phyloP scores from a whole-genome alignment of 2,113 vertebrate genomes.

The Tachycineta bicolor region DNA sequence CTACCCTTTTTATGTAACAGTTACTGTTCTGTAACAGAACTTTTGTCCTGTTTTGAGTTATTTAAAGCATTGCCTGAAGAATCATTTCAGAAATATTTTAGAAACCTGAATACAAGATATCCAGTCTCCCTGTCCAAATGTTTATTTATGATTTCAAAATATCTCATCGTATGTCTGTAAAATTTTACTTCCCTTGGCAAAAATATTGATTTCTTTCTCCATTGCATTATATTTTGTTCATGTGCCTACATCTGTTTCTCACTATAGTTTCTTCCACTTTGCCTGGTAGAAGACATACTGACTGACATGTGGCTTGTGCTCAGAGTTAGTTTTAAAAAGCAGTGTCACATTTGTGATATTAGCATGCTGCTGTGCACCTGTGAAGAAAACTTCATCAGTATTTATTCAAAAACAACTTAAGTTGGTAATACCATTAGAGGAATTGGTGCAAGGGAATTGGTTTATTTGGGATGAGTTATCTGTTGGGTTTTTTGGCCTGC shows the following conservation, averaged over 20 bases:
- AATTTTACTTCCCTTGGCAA: not conserved
- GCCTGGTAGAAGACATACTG: not conserved
- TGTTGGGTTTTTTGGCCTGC: not conserved
- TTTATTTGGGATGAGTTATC: not conserved
- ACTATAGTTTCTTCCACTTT: not conserved
- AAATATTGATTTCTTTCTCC: not conserved
- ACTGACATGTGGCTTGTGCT: not conserved
- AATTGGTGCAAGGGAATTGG: not conserved
- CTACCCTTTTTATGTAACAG: not conserved
- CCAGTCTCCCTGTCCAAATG: not conserved
- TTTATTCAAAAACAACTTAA: not conserved
- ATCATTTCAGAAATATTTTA: constrained; percentile 3
- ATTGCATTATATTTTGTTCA: not conserved
- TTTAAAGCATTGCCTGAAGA: constrained; percentile 1
- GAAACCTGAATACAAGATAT: not conserved
- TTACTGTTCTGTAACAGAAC: not conserved
- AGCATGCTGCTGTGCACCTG: not conserved
- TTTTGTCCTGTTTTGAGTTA: not conserved
- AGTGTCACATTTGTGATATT: not conserved
- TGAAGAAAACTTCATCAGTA: not conserved
- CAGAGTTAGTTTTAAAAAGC: not conserved
- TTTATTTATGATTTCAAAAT: not conserved
- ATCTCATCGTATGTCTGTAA: not conserved
- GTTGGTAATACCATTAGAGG: not conserved
- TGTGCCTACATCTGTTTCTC: not conserved